Evolutionary conservation across 2,797 vertebrate genomes (phyloP), one percentile per base, ranked within the genome.

Genomic region (Gallirallus australis): DNA sequence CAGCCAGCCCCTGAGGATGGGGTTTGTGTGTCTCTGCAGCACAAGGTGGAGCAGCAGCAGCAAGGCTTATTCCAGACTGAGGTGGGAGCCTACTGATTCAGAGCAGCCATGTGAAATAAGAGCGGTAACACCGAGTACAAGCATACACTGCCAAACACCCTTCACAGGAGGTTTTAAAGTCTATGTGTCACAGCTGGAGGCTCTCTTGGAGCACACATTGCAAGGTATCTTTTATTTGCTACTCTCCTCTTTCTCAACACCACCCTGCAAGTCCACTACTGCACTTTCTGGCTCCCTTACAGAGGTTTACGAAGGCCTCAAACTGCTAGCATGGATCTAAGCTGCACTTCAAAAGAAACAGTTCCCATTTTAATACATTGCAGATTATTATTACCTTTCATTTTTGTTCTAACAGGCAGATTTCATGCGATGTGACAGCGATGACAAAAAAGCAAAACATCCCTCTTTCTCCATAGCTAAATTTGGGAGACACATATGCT

Each of bases 401-500:
- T 65, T 89, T 95, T 71, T 71, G 35, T 75, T 86, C 59, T 63
- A 54, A 39, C 59, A 90, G 68, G 40, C 85, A 88, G 73, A 90
- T 84, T 94, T 95, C 80, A 66, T 37, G 47, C 52, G 81, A 47
- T 0, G 0, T 53, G 35, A 90, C 40, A 61, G 69, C 3, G 53
- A 19, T 90, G 90, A 84, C 60, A 88, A 83, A 60, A 75, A 66
- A 79, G 40, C 39, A 77, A 42, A 65, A 80, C 7, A 7, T 63
- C 94, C 88, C 9, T 89, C 37, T 85, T 85, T 76, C 39, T 69
- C 37, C 25, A 16, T 2, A 37, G 60, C 76, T 72, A 90, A 91
- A 94, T 92, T 88, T 90, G 91, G 82, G 31, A 93, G 39, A 78
- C 5, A 21, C 68, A 75, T 35, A 82, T 45, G 53, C 81, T 94